Evolutionary conservation across 2,113 vertebrate species (phyloP), one percentile per base, ranked within the genome.

Genomic region (Pteronura brasiliensis): DNA sequence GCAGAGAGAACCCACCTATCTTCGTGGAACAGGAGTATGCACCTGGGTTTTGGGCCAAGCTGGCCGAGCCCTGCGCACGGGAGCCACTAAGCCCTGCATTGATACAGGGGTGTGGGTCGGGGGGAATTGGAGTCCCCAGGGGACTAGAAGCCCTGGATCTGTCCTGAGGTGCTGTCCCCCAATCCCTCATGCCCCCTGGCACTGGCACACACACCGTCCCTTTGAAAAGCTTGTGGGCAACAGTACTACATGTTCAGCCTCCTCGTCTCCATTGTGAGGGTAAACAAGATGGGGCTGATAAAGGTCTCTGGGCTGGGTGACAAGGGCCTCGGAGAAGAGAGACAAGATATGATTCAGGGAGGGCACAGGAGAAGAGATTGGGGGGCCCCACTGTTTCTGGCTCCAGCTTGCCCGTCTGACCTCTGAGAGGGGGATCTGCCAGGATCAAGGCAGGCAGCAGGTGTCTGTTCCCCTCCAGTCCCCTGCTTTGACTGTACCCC

Each of bases 51-150:
- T 27, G 36, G 55, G 96, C 72, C 72, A 36, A 69, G 29, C 84
- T 67, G 92, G 95, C 93, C 95, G 69, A 91, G 85, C 47, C 57
- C 59, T 1, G 31, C 29, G 36, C 72, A 47, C 42, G 8, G 42
- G 27, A 76, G 42, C 90, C 72, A 52, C 36, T 2, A 27, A n/a
- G 59, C n/a, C 55, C 31, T 55, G 36, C 49, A 18, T 3, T 15
- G 29, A 25, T 79, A 8, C 0, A 44, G 29, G 52, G 34, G 14
- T 34, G 15, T 49, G 65, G 76, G 13, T 39, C 44, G 42, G 81
- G 85, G 74, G 88, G 81, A 29, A 52, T 13, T 29, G 14, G 81
- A 88, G 49, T 15, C 85, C 90, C 27, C 0, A 31, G 14, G 76
- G 91, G 80, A 69, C 65, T 21, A 74, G 61, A 71, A 72, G 39